phyloP scores from a whole-genome alignment of 2,113 vertebrate species.

The Microtus montanus region DNA sequence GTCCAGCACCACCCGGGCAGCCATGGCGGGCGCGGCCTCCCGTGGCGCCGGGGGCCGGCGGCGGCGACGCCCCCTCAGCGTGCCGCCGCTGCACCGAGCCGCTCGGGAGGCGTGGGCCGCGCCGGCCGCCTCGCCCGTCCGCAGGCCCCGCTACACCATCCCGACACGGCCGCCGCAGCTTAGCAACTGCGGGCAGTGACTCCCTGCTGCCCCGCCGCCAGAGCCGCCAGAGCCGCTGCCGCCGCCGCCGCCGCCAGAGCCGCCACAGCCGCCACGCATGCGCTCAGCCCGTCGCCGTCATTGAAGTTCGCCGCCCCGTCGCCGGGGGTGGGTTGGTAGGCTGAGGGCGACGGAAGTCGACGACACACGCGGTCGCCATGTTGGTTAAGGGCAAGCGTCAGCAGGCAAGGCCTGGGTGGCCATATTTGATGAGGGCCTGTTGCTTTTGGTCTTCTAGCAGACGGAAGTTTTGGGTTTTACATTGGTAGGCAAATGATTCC shows the following conservation, averaged over 20 bases:
- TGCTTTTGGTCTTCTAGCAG: accelerated
- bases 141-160: conserved; percentile 34
- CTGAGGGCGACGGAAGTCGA: not conserved
- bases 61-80: conserved; percentile 70
- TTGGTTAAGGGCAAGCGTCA: conserved; percentile 22
- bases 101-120: conserved; percentile 39
- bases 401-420: not conserved
- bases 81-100: conserved; percentile 33
- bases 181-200: conserved; percentile 12
- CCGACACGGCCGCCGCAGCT: conserved; percentile 7
- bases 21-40: conserved; percentile 74
- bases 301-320: not conserved
- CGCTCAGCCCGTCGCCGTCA: conserved; percentile 11
- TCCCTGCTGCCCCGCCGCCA: conserved; percentile 6
- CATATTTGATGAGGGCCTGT: not conserved
- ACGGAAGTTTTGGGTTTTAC: not conserved
- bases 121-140: conserved; percentile 57
- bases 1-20: conserved; percentile 84
- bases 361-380: not conserved
- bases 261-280: conserved; percentile 64
- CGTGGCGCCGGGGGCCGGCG: conserved; percentile 56
- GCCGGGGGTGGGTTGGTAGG: not conserved
- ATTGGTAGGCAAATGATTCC: not conserved
- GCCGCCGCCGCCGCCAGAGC: not conserved
- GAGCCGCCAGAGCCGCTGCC: not conserved